These are phyloP conservation scores for Botia almorhae DNA, from an alignment of 2,797 vertebrate genomes.

Conservation along the genomic window DNA sequence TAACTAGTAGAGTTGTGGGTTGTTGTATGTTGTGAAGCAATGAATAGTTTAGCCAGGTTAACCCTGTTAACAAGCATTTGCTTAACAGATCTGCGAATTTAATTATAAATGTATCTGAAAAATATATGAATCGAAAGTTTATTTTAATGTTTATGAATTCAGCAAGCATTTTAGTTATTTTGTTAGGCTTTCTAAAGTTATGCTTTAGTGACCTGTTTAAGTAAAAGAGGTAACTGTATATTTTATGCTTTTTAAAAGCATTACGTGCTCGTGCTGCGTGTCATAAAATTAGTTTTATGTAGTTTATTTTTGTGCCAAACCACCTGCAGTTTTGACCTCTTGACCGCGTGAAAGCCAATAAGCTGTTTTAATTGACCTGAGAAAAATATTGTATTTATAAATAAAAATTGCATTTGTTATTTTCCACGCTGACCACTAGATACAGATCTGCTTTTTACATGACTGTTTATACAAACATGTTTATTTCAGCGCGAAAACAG, in stretches of 20 bases:
- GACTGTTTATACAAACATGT: not conserved
- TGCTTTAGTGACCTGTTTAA: not conserved
- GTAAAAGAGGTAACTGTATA: not conserved
- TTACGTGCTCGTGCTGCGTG: not conserved
- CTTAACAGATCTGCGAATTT: not conserved
- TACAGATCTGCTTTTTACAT: not conserved
- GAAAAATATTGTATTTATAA: not conserved
- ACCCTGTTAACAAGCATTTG: not conserved
- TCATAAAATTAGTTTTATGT: not conserved
- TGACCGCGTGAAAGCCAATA: not conserved
- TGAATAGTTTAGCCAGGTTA: not conserved
- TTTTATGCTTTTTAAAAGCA: not conserved
- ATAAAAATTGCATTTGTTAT: not conserved
- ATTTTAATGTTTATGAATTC: not conserved
- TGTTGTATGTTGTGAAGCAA: not conserved
- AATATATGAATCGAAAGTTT: not conserved
- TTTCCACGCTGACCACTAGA: not conserved
- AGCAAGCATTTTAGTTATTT: not conserved
- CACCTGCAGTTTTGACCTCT: slow-evolving; percentile 8
- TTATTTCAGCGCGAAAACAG: not conserved
- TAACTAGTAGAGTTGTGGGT: not conserved
- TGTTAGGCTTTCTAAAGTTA: not conserved
- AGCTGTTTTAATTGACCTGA: not conserved
- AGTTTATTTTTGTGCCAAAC: not conserved
- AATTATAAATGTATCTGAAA: not conserved